These are phyloP conservation scores for Microplitis demolitor DNA, from an alignment of 1,140 invertebrate species.

Conservation along the genomic window DNA sequence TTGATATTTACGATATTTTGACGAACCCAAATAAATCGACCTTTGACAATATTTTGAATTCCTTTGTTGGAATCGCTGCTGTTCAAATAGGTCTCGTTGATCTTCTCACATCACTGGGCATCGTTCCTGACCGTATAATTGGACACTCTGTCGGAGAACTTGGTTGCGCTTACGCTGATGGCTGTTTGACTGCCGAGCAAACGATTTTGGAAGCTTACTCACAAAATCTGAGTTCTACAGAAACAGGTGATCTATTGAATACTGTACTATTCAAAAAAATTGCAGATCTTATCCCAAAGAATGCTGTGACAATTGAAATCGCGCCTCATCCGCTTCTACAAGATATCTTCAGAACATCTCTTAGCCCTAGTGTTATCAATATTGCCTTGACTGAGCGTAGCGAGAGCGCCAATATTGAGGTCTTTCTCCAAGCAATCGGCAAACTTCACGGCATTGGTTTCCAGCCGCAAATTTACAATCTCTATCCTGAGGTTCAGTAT, in stretches of 20 bases:
- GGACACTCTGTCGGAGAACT: slow-evolving; percentile 84
- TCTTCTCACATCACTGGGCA: slow-evolving; percentile 67
- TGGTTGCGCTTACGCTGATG: slow-evolving; percentile 84
- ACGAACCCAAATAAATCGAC: slow-evolving; percentile 73
- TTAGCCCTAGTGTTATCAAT: slow-evolving; percentile 67
- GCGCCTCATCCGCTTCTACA: slow-evolving; percentile 81
- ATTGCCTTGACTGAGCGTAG: slow-evolving; percentile 80
- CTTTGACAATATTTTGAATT: slow-evolving; percentile 83
- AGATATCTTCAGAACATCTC: slow-evolving; percentile 68
- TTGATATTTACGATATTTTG: slow-evolving; percentile 82
- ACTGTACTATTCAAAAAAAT: slow-evolving; percentile 88
- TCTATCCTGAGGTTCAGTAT: slow-evolving; percentile 69
- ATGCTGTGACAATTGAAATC: slow-evolving; percentile 82
- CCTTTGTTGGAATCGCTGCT: slow-evolving; percentile 88
- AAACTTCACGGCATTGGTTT: slow-evolving; percentile 70
- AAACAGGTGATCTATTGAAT: slow-evolving; percentile 87
- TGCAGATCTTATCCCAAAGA: slow-evolving; percentile 73
- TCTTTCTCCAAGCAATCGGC: slow-evolving; percentile 77
- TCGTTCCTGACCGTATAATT: slow-evolving; percentile 76
- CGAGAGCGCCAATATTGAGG: slow-evolving; percentile 72
- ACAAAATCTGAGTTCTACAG: slow-evolving; percentile 81
- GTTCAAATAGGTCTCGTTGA: slow-evolving; percentile 81
- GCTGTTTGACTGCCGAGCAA: slow-evolving; percentile 79
- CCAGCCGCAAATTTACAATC: slow-evolving; percentile 64
- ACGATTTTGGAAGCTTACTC: slow-evolving; percentile 81